Evolutionary conservation across 2,888 invertebrate species (phyloP).

Genomic region (Euproctis similis): DNA sequence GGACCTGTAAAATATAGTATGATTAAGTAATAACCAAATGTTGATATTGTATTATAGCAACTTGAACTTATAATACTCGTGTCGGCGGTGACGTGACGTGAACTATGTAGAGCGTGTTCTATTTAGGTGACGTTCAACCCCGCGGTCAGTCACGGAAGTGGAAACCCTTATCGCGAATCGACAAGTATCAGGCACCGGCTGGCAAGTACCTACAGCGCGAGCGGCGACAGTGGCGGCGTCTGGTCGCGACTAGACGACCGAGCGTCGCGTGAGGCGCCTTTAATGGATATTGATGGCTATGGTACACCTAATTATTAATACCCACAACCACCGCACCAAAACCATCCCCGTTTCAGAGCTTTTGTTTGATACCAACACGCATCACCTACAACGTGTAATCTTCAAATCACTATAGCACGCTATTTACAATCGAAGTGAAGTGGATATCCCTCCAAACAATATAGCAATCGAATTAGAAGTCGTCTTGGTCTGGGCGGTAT

Average conservation of each 20-base stretch:
- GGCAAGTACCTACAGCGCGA: too few species aligned
- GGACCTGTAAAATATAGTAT: too few species aligned
- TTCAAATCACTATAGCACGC: slow-evolving; percentile 35
- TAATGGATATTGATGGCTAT: slow-evolving; percentile 74
- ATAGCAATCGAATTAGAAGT: slow-evolving; percentile 68
- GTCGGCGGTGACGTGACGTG: slow-evolving; percentile 8
- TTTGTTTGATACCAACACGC: too few species aligned
- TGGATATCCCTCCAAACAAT: slow-evolving; percentile 56
- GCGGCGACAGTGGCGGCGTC: too few species aligned
- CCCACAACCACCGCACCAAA: slow-evolving; percentile 44
- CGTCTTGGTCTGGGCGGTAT: slow-evolving; percentile 59
- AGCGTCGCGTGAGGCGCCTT: slow-evolving; percentile 69
- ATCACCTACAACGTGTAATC: too few species aligned
- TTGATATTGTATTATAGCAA: too few species aligned
- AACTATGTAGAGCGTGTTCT: slow-evolving; percentile 23
- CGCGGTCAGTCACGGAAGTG: slow-evolving; percentile 45
- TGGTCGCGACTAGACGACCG: slow-evolving; percentile 29
- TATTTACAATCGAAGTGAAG: slow-evolving; percentile 51
- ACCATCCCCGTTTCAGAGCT: slow-evolving; percentile 33
- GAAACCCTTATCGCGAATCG: slow-evolving; percentile 50
- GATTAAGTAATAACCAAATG: too few species aligned
- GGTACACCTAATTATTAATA: slow-evolving; percentile 68
- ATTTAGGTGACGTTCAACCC: slow-evolving; percentile 31
- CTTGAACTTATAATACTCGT: slow-evolving; percentile 4
- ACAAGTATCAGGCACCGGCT: slow-evolving; percentile 24